A percentile compares a stretch with the other conserved stretches of the same genome.
These are phyloP conservation scores for Drosophila orosa DNA, from an alignment of 1,140 invertebrate genomes.

Conservation along the genomic window DNA sequence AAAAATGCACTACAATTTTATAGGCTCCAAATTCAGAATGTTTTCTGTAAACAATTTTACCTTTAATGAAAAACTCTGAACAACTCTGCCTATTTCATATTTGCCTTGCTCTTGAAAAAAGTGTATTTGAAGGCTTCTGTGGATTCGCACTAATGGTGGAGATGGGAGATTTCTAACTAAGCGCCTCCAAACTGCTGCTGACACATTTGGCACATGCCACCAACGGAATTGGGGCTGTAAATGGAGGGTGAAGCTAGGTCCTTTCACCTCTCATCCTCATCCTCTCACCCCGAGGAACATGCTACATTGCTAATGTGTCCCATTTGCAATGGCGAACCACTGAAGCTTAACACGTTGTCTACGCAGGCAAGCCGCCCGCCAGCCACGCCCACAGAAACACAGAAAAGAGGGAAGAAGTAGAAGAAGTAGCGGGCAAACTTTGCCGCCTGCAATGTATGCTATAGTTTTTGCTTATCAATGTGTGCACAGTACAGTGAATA, in stretches of 20 bases:
- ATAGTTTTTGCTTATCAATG: conserved; percentile 57
- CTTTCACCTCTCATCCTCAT: conserved; percentile 20
- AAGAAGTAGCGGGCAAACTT: conserved; percentile 38
- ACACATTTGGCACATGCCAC: conserved; percentile 73
- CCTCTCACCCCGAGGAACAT: conserved; percentile 27
- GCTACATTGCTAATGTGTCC: conserved; percentile 78
- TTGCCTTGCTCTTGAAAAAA: conserved; percentile 3
- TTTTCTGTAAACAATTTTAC: background rate
- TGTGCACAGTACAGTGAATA: conserved; percentile 29
- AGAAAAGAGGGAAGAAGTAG: conserved; percentile 13
- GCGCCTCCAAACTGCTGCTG: conserved; percentile 45
- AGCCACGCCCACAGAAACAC: conserved; percentile 38
- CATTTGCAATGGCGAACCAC: conserved; percentile 80
- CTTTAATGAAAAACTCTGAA: background rate
- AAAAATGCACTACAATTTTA: background rate
- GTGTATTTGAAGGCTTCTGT: background rate
- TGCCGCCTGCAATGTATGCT: conserved; percentile 67
- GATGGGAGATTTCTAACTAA: conserved; percentile 22
- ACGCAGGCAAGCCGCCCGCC: conserved; percentile 65
- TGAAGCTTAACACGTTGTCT: conserved; percentile 82
- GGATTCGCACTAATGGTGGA: background rate
- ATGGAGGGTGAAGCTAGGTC: background rate
- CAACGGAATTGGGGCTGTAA: conserved; percentile 2
- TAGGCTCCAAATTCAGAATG: background rate
- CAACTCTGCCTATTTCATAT: background rate